Conservation (phyloP, 2,797 vertebrate species). For the Cuniculus paca region DNA sequence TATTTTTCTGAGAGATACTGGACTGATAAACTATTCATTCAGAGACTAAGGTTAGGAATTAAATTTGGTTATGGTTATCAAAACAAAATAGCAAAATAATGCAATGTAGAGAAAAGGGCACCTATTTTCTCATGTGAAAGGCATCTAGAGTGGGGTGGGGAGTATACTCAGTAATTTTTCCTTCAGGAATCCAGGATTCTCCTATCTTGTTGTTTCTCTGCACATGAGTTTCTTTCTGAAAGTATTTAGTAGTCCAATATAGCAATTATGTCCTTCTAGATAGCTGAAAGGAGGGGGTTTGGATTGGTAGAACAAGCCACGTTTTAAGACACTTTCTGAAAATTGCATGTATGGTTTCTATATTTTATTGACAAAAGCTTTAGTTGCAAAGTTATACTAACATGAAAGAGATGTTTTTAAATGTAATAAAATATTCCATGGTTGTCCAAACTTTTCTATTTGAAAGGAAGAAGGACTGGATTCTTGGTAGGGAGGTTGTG, state of each 20-base stretch:
- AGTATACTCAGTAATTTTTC: not conserved
- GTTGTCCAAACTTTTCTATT: not conserved
- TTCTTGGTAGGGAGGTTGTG: not conserved
- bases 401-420: not conserved
- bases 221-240: not conserved
- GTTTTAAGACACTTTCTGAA: not conserved
- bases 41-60: not conserved
- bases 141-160: not conserved
- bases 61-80: not conserved
- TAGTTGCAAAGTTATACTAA: not conserved
- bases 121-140: not conserved
- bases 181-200: not conserved
- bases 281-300: not conserved
- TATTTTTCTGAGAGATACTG: not conserved
- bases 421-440: not conserved
- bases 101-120: not conserved
- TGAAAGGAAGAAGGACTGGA: not conserved
- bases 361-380: constrained; percentile 7
- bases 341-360: not conserved
- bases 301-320: not conserved
- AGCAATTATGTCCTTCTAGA: not conserved
- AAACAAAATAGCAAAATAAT: constrained; percentile 11
- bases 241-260: not conserved
- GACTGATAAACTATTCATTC: not conserved
- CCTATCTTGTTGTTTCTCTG: not conserved